Evolutionary conservation across 92 coral and sea anemone genomes (phyloP).

Genomic region (Virgularia gustaviana): DNA sequence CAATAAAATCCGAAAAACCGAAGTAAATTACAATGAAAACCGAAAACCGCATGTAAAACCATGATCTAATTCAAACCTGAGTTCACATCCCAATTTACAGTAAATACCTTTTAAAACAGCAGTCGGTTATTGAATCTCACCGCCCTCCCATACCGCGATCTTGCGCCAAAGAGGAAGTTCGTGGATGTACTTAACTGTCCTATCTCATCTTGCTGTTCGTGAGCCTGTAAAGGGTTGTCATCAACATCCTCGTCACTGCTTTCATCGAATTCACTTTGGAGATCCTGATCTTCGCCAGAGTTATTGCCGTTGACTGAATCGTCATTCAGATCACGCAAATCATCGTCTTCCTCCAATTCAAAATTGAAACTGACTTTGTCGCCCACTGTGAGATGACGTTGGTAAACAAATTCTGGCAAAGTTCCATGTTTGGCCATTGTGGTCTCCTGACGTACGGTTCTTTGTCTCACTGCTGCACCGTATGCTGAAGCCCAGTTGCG

Average conservation of each 20-base stretch:
- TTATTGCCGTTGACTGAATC: constrained; percentile 40
- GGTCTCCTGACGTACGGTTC: constrained; percentile 60
- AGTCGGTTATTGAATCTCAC: constrained; percentile 49
- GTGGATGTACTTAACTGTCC: constrained; percentile 54
- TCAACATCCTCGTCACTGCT: constrained; percentile 64
- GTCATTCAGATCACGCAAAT: constrained; percentile 29
- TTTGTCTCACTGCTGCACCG: constrained; percentile 61
- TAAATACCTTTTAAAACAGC: constrained; percentile 33
- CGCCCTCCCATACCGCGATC: constrained; percentile 53
- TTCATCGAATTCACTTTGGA: constrained; percentile 41
- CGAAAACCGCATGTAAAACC: no score
- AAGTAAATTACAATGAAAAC: no score
- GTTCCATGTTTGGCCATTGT: constrained; percentile 51
- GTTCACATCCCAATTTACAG: constrained; percentile 13
- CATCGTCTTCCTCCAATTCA: constrained; percentile 35
- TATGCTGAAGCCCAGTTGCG: constrained; percentile 51
- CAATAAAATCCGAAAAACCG: no score
- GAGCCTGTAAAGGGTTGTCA: constrained; percentile 30
- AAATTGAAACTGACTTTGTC: constrained; percentile 27
- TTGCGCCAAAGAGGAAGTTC: constrained; percentile 49
- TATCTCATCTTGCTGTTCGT: constrained; percentile 25
- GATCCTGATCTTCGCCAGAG: constrained; percentile 30
- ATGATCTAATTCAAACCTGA: constrained; percentile 37
- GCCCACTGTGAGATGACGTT: constrained; percentile 44
- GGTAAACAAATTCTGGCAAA: constrained; percentile 32